phyloP scores from a whole-genome alignment of 2,113 vertebrate genomes.

The Oryzias javanicus region DNA sequence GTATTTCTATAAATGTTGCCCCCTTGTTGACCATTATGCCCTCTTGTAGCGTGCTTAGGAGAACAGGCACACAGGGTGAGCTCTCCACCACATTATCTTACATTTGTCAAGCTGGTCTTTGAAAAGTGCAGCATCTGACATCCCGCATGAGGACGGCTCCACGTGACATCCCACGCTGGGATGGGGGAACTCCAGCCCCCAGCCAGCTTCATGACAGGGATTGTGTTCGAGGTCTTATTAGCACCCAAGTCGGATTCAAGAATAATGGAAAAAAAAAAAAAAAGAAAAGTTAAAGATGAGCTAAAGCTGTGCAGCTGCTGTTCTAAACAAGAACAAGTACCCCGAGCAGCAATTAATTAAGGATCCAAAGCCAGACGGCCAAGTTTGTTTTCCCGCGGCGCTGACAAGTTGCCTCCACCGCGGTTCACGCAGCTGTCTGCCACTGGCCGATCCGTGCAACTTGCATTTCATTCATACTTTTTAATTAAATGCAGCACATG shows the following conservation, averaged over 20 bases:
- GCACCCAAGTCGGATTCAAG: slow-evolving; percentile 44
- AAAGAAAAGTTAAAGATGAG: slow-evolving; percentile 60
- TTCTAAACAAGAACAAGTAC: slow-evolving; percentile 62
- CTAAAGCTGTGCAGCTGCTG: slow-evolving; percentile 66
- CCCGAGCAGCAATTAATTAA: slow-evolving; percentile 66
- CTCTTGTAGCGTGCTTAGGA: no score
- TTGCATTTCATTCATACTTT: slow-evolving; percentile 2
- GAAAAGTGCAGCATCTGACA: slow-evolving; percentile 8
- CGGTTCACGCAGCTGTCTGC: slow-evolving; percentile 40
- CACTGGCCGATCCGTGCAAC: slow-evolving; percentile 2
- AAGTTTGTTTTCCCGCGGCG: slow-evolving; percentile 34
- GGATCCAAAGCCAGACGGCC: slow-evolving; percentile 35
- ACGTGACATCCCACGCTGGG: slow-evolving; percentile 14
- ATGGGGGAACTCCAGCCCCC: slow-evolving; percentile 27
- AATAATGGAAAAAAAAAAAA: not conserved
- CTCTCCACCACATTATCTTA: slow-evolving; percentile 33
- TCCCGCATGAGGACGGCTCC: slow-evolving; percentile 20
- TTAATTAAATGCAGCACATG: slow-evolving; percentile 8
- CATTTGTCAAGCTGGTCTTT: slow-evolving; percentile 36
- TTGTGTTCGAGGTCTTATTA: slow-evolving; percentile 51
- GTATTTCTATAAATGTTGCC: no score
- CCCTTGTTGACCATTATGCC: no score
- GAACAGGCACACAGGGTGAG: slow-evolving; percentile 5
- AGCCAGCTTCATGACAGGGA: not conserved
- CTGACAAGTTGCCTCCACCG: slow-evolving; percentile 26